Conservation (phyloP, 2,113 vertebrate species). For the Notechis scutatus region DNA sequence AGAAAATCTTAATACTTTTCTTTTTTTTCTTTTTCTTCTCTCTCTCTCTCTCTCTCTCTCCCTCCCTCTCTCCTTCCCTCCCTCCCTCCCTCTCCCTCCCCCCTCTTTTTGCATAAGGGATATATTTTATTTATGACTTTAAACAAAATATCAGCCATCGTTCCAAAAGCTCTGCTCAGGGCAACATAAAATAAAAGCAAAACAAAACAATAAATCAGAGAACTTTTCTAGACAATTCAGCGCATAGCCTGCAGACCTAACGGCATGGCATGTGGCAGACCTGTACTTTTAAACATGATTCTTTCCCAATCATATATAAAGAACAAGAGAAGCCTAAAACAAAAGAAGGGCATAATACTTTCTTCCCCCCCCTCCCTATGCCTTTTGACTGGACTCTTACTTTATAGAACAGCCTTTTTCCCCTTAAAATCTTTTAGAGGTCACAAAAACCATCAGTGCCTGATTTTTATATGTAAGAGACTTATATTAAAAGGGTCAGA, state of each 20-base stretch:
- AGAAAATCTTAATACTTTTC: not conserved
- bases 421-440: not conserved
- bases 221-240: not conserved
- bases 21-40: no score
- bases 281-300: not conserved
- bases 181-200: not conserved
- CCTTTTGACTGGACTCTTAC: not conserved
- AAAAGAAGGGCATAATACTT: not conserved
- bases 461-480: not conserved
- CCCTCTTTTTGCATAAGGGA: not conserved
- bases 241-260: not conserved
- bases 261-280: not conserved
- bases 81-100: fast-evolving
- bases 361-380: not conserved
- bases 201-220: not conserved
- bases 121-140: not conserved
- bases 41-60: no score
- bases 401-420: not conserved
- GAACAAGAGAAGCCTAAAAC: not conserved
- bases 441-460: not conserved
- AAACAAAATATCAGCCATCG: not conserved
- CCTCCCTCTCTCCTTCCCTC: not conserved
- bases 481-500: not conserved
- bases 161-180: not conserved
- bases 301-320: not conserved